phyloP scores from a whole-genome alignment of 35 echinoderm and acorn worm species.

The Apostichopus californicus region DNA sequence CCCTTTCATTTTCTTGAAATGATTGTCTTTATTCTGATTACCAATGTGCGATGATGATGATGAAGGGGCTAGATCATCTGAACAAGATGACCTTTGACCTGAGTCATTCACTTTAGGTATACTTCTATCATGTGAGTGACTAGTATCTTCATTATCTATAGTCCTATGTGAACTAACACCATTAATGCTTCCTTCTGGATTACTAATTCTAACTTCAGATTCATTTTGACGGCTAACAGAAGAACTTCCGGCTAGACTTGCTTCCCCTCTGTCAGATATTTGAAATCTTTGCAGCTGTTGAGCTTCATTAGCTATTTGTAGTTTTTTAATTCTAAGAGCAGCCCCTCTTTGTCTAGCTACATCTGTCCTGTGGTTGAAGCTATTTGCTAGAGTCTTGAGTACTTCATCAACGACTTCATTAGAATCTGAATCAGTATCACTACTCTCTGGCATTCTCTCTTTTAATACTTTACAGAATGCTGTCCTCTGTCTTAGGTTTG shows the following conservation, averaged over 20 bases:
- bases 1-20: slow-evolving; percentile 52
- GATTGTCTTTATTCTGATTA: slow-evolving; percentile 12
- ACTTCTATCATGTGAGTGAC: background rate
- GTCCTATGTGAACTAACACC: background rate
- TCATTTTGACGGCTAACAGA: background rate
- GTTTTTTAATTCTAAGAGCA: slow-evolving; percentile 47
- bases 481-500: slow-evolving; percentile 69
- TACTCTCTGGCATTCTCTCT: slow-evolving; percentile 58
- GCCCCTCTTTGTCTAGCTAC: slow-evolving; percentile 58
- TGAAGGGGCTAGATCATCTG: background rate
- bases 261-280: background rate
- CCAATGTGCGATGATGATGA: background rate
- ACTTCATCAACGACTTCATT: slow-evolving; percentile 48
- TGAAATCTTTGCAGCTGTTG: slow-evolving; percentile 16
- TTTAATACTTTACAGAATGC: slow-evolving; percentile 70
- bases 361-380: slow-evolving; percentile 66
- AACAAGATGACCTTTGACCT: slow-evolving; percentile 45
- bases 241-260: background rate
- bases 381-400: slow-evolving; percentile 49
- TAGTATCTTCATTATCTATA: background rate
- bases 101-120: slow-evolving; percentile 16
- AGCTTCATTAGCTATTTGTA: slow-evolving; percentile 30
- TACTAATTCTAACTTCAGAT: background rate
- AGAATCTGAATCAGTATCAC: slow-evolving; percentile 60
- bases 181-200: slow-evolving; percentile 33